A percentile compares a stretch with the other conserved stretches of the same genome.
These are phyloP conservation scores for Siniperca obscura DNA, from an alignment of 2,797 vertebrate species.

Conservation along the genomic window DNA sequence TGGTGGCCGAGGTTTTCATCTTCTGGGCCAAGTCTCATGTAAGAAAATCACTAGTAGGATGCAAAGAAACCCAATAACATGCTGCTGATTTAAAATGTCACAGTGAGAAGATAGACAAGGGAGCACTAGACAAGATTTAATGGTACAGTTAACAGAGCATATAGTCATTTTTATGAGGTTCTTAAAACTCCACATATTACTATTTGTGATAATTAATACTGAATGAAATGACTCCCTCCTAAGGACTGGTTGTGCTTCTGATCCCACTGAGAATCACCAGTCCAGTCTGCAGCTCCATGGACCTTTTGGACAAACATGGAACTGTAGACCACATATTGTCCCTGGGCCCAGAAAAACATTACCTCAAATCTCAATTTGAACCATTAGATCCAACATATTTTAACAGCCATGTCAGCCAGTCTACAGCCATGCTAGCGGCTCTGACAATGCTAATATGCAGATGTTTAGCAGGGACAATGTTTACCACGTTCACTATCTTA, in stretches of 20 bases:
- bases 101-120: neutral
- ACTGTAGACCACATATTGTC: neutral
- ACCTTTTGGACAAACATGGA: neutral
- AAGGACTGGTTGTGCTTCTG: neutral
- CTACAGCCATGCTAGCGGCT: fast-evolving
- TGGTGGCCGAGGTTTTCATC: slow-evolving; percentile 98
- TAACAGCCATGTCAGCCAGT: too few relatives aligned
- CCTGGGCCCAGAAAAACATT: neutral
- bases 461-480: too few relatives aligned
- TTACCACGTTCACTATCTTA: neutral
- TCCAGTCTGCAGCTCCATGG: neutral
- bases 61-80: neutral
- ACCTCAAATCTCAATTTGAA: too few relatives aligned
- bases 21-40: slow-evolving; percentile 98
- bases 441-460: too few relatives aligned
- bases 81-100: neutral
- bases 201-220: neutral
- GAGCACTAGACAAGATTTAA: neutral
- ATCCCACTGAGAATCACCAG: neutral
- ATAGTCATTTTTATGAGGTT: neutral
- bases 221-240: neutral
- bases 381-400: neutral
- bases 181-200: neutral
- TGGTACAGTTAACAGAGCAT: neutral
- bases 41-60: slow-evolving; percentile 64